Conservation (phyloP, 1,140 invertebrate genomes). For the Arion vulgaris region DNA sequence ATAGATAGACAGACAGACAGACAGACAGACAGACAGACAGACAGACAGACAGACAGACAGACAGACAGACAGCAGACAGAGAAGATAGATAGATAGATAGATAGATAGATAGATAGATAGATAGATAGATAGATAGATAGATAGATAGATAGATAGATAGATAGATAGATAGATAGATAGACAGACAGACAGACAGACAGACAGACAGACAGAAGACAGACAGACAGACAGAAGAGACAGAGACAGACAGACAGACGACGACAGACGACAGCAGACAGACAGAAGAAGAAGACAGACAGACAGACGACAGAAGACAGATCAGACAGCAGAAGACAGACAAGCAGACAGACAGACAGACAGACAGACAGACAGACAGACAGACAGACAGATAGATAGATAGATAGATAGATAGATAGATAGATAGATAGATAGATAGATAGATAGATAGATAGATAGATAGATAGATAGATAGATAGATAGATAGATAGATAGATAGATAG, state of each 20-base stretch:
- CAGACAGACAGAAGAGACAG: too few relatives aligned
- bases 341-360: background rate
- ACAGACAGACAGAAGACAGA: background rate
- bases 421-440: background rate
- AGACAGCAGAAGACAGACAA: background rate
- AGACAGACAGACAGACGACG: background rate
- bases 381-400: background rate
- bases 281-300: background rate
- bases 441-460: background rate
- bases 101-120: slow-evolving; percentile 6
- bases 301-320: background rate
- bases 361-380: background rate
- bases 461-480: background rate
- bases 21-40: background rate
- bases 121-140: background rate
- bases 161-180: background rate
- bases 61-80: background rate
- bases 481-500: background rate
- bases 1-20: background rate
- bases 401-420: too few relatives aligned
- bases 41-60: background rate
- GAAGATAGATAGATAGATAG: background rate
- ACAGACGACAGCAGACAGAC: background rate
- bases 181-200: too few relatives aligned
- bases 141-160: background rate